Conservation (phyloP, 1,140 invertebrate species). For the Melanaphis sacchari region DNA sequence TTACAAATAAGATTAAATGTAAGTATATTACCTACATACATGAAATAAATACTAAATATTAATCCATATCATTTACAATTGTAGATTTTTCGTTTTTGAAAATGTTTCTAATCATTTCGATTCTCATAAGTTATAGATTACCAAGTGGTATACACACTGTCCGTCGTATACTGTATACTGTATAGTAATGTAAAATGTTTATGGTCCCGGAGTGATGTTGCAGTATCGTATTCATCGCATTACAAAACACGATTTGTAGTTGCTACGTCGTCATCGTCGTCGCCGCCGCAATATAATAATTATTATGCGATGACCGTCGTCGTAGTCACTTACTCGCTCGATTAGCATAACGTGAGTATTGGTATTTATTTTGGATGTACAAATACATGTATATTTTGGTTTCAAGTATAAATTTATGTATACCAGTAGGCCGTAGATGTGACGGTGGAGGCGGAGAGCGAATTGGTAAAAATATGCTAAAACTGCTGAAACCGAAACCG, state of each 20-base stretch:
- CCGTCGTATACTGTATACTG: neutral
- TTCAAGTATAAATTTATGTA: neutral
- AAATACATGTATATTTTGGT: neutral
- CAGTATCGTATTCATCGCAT: neutral
- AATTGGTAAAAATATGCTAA: neutral
- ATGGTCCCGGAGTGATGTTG: neutral
- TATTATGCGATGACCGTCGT: neutral
- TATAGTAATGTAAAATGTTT: neutral
- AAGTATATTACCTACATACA: too few species aligned
- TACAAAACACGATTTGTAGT: neutral
- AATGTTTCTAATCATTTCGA: neutral
- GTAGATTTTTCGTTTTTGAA: neutral
- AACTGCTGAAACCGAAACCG: neutral
- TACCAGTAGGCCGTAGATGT: neutral
- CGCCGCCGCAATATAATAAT: conserved; percentile 12
- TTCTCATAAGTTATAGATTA: too few species aligned
- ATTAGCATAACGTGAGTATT: conserved; percentile 2
- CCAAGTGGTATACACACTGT: too few species aligned
- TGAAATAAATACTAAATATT: too few species aligned
- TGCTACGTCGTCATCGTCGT: neutral
- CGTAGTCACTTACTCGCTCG: neutral
- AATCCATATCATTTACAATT: neutral
- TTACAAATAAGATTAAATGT: too few species aligned
- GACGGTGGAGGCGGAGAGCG: neutral
- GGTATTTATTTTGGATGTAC: neutral